Evolutionary conservation across 1,140 invertebrate species (phyloP), one percentile per base, ranked within the genome.

Genomic region (Drosophila kanapiae): DNA sequence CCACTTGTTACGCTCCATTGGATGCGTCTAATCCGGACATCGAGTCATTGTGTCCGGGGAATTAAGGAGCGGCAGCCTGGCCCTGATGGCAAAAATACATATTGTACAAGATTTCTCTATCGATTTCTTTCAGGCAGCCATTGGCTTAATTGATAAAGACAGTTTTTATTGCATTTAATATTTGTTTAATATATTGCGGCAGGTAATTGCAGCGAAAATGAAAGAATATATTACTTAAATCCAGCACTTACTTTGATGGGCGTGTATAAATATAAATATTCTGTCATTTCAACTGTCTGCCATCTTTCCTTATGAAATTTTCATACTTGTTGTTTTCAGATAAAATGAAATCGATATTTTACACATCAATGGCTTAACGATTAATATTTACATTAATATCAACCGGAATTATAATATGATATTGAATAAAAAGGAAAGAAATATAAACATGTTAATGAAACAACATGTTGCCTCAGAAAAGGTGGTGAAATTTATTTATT

Each of bases 1-100:
- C 68, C 76, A 74, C 49, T 65, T 75, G 77, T 70, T 69, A 70
- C 65, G 78, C 59, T 54, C 59, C 56, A 80, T 75, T 70, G 70
- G 51, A 75, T 58, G 61, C 62, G 71, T 40, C 71, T 58, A 75
- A 76, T 65, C 74, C 49, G 60, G 61, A 72, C 70, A 60, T 37
- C 18, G 43, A 59, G 37, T 71, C 69, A 49, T 11, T 47, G 53
- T 49, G 67, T 59, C 33, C 4, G 3, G 53, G 67, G 69, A 69
- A 72, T 71, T 71, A 51, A 42, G 43, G 2, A 35, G n/a, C n/a
- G 48, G 3, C 8, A 51, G 8, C 6, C 18, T 18, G 35, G 9
- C 8, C 11, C 33, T 14, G 7, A 51, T 29, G 27, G n/a, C n/a
- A 27, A 3, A 10, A 27, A 27, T 9, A 59, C 13, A 60, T n/a